Evolutionary conservation across 1,140 invertebrate genomes (phyloP), one percentile per base, ranked within the genome.

Genomic region (Metaphire vulgaris): DNA sequence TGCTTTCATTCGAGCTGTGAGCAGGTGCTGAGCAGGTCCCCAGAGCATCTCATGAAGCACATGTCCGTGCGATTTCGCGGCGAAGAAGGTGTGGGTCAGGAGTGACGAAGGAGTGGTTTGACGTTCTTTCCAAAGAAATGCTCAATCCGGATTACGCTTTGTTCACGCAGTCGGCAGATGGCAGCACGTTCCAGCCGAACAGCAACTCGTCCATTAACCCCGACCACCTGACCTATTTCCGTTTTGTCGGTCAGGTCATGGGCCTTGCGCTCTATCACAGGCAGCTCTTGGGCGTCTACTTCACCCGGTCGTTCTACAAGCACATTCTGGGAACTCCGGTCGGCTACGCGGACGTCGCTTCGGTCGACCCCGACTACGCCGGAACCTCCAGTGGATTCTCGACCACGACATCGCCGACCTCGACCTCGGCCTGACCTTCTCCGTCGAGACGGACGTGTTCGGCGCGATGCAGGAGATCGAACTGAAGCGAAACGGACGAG

Each of bases 21-120:
- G 16, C 78, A 82, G 56, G 41, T 85, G 12, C 65, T 83, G 12
- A 77, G 79, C 31, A 79, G 72, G 56, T 74, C 74, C 66, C 79
- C 93, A 75, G 96, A 97, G 85, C 95, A 97, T 83, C 90, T 98
- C 87, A 90, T 95, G 56, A 96, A 96, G 87, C 89, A 93, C 78
- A 87, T 98, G 33, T 92, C 96, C 90, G 93, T 98, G 0, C 96
- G 96, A 86, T 98, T 98, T 84, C 90, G 92, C 72, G 93, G 92
- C 1, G 96, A 98, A 85, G 96, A 98, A 85, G 96, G 96, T 0
- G 86, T 98, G 31, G 97, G 97, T 83, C 95, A 95, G 95, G 95
- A 0, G 93, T 97, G 31, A 94, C 95, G 0, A 88, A 95, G 33
- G 96, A 98, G 87, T 98, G 96, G 96, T 89, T 98, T 2, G 96